Base-by-base conservation (phyloP, 2,888 invertebrate species). In the Sinhomidia bicolor region DNA sequence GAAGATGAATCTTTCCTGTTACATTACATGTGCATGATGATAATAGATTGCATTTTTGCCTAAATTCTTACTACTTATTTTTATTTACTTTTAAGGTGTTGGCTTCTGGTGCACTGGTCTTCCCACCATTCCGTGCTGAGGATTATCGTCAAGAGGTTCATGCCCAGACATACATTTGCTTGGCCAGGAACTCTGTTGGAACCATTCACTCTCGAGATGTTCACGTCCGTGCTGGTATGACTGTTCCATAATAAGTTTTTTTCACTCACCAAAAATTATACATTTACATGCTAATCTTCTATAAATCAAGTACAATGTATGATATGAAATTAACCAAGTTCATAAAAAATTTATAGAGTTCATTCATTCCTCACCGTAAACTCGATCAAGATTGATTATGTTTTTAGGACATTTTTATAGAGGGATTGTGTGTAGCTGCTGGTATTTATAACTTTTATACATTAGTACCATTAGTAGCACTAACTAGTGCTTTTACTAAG, bases 81-180 rank as follows among this genome's bases (percentile, higher is more conserved):
- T 82, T 62, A 20, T 60, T 65, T 62, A 93, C 80, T 93, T 94
- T 17, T 94, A 54, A 97, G 95, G 96, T 97, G 88, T 94, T 97
- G 93, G 96, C 97, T 85, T 98, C 98, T 94, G 98, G 98, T 93
- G 98, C 98, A 93, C 94, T 99, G 93, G 97, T 98, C 80, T 98
- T 99, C 94, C 98, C 98, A 89, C 98, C 98, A 47, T 99, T 99
- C 95, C 96, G 98, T 89, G 98, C 98, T 80, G 97, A 97, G 94
- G 97, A 97, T 93, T 98, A 98, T 93, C 95, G 97, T 65, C 98
- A 98, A 94, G 97, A 98, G 94, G 97, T 98, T 71, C 98, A 99
- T 93, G 97, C 98, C 90, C 98, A 98, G 94, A 96, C 97, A 90
- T 98, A 99, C 94, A 96, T 97, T 92, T 99, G 99, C 93, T 95